Conservation (phyloP, 2,113 vertebrate species). For the Oreochromis niloticus region DNA sequence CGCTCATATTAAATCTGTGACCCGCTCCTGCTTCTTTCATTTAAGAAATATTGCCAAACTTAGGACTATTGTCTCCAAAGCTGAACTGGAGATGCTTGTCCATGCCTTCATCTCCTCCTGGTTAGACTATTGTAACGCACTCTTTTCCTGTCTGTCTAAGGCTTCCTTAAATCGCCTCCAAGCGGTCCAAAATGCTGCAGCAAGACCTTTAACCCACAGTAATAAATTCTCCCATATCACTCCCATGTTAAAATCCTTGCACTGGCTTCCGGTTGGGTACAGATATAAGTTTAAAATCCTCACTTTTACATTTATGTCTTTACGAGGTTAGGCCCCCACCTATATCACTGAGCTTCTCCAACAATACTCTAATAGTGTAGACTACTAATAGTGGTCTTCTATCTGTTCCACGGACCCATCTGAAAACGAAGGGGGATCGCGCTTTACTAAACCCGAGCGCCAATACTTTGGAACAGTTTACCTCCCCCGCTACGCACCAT, state of each 20-base stretch:
- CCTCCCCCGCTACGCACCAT: neutral
- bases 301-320: neutral
- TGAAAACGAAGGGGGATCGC: accelerated
- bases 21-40: too few relatives aligned
- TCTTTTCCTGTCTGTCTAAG: too few relatives aligned
- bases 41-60: too few relatives aligned
- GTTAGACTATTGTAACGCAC: too few relatives aligned
- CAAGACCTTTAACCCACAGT: too few relatives aligned
- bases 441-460: neutral
- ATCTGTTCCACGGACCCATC: accelerated
- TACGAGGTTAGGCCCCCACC: neutral
- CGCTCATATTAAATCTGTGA: too few relatives aligned
- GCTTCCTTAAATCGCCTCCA: too few relatives aligned
- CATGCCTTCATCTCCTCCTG: too few relatives aligned
- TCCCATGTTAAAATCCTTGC: neutral
- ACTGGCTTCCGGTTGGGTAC: accelerated
- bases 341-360: neutral
- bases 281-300: neutral
- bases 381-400: neutral
- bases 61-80: too few relatives aligned
- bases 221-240: neutral
- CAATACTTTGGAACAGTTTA: neutral
- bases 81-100: too few relatives aligned
- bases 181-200: too few relatives aligned
- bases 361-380: too few relatives aligned